phyloP scores from a whole-genome alignment of 2,888 invertebrate species.

The Zootermopsis nevadensis region DNA sequence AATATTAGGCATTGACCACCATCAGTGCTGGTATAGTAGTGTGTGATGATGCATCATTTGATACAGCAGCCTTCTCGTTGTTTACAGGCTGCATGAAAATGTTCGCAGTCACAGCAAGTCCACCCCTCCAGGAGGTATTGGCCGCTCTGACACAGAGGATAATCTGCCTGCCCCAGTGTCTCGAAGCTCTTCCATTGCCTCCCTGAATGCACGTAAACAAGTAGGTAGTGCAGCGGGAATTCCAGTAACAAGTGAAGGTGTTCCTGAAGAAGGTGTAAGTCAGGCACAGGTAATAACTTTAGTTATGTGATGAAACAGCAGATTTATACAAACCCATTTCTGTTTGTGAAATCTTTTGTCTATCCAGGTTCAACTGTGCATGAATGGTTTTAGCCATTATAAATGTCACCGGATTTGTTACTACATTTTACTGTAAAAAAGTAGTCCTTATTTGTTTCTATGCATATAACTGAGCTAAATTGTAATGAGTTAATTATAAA shows the following conservation, averaged over 20 bases:
- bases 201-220: constrained; percentile 57
- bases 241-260: neutral
- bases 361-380: no score
- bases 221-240: neutral
- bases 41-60: no score
- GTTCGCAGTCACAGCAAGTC: constrained; percentile 58
- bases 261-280: constrained; percentile 26
- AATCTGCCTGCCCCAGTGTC: constrained; percentile 61
- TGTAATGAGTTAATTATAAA: no score
- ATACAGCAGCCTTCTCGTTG: neutral
- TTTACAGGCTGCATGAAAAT: constrained; percentile 63
- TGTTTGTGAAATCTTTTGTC: no score
- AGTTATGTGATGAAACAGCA: neutral
- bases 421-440: no score
- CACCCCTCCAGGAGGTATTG: constrained; percentile 54
- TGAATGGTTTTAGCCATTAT: no score
- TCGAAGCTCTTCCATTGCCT: constrained; percentile 67
- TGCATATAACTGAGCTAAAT: no score
- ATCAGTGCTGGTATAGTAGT: no score
- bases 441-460: no score
- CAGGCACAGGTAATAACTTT: constrained; percentile 30
- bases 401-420: no score
- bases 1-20: no score
- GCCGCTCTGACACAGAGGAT: constrained; percentile 54
- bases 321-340: no score